Base-by-base conservation (phyloP, 1,140 invertebrate genomes). In the Drosophila sp. region DNA sequence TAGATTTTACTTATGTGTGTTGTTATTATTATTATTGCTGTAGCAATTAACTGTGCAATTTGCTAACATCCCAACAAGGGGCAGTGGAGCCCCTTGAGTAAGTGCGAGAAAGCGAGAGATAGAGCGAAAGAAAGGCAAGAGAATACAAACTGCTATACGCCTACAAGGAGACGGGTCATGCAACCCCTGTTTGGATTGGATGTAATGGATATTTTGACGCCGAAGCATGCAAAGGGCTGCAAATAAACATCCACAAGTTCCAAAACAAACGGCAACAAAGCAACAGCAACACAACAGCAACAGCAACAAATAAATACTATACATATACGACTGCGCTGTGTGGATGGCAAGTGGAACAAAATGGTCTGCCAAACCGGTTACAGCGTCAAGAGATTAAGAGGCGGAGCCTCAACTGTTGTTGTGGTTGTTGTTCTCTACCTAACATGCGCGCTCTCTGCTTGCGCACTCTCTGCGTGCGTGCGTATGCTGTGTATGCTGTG, bases 131-230 rank as follows among this genome's bases (percentile, higher is more conserved):
- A 29, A 14, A n/a, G 6, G 40, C 4, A 43, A 43, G 14, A 27
- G 46, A 27, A 48, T 48, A 41, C 46, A 59, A 59, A 70, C 51
- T 58, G 58, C 54, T 45, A 63, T 57, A 71, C 66, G 71, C 71
- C 70, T 72, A 72, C 63, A 40, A 54, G 48, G 9, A 46, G 54
- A 63, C 18, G 50, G 34, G 64, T 14, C 56, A 41, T 50, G 38
- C 56, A 76, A 71, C 76, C 89, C 84, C 86, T 91, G 76, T 91
- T 91, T 90, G 77, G 86, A 90, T 91, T 90, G 79, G 80, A 73
- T 90, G 80, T 91, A 91, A 91, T 91, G 81, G 82, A 91, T 91
- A 91, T 91, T 91, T 91, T 91, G 90, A 91, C 90, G 90, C 80
- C 70, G 82, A 82, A 70, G 69, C 86, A 89, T 50, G 76, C 78